phyloP scores from a whole-genome alignment of 2,888 invertebrate genomes.

The Eupithecia centaureata region DNA sequence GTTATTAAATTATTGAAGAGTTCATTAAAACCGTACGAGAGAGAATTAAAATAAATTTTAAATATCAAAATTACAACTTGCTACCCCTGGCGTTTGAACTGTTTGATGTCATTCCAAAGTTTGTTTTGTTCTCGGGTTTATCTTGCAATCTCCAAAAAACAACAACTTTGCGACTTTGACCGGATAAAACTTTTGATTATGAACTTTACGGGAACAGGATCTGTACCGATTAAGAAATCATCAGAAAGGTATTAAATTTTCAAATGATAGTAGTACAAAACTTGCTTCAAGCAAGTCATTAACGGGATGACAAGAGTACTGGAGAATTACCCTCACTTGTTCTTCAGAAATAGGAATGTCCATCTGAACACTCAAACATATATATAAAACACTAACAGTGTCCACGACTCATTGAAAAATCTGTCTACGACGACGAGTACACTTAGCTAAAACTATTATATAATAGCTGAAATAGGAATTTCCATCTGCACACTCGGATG shows the following conservation, averaged over 20 bases:
- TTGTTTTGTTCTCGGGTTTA: constrained; percentile 7
- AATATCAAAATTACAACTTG: not conserved
- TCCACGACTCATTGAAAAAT: no score
- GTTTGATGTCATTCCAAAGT: constrained; percentile 6
- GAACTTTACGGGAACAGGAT: not conserved
- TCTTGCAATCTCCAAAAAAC: not conserved
- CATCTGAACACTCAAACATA: no score
- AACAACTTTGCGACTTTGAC: not conserved
- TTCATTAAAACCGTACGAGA: not conserved
- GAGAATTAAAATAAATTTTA: not conserved
- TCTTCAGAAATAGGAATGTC: no score
- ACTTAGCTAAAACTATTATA: no score
- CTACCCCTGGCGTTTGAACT: constrained; percentile 1
- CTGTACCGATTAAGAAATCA: not conserved
- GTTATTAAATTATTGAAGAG: not conserved
- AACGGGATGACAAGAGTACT: no score
- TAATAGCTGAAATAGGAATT: no score
- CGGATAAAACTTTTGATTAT: constrained; percentile 4
- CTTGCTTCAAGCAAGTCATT: no score
- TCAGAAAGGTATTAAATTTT: not conserved
- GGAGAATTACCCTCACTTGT: no score
- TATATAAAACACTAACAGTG: no score
- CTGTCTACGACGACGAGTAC: no score
- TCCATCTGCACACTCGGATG: no score
- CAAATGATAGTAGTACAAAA: not conserved